phyloP scores from a whole-genome alignment of 2,113 vertebrate genomes.

The Heliornis fulica region DNA sequence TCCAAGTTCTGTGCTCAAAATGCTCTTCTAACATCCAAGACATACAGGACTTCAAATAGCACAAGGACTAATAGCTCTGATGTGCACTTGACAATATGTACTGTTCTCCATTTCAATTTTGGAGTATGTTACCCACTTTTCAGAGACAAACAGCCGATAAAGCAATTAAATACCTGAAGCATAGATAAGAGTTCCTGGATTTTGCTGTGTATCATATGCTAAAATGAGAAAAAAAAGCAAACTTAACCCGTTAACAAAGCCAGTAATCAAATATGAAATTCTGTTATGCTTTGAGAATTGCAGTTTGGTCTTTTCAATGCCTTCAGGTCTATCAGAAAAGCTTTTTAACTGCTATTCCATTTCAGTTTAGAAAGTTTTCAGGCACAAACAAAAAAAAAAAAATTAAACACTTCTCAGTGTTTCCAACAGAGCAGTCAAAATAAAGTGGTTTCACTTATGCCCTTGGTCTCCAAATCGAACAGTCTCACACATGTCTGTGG shows the following conservation, averaged over 20 bases:
- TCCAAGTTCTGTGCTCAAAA: neutral
- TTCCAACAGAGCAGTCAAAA: slow-evolving; percentile 7
- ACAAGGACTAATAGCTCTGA: neutral
- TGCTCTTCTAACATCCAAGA: neutral
- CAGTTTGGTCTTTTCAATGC: neutral
- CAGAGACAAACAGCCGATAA: neutral
- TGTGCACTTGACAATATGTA: neutral
- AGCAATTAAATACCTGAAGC: neutral
- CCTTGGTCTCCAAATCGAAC: neutral
- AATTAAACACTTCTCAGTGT: neutral
- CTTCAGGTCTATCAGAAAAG: neutral
- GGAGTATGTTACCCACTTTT: neutral
- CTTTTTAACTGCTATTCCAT: neutral
- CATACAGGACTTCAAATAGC: neutral
- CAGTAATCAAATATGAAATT: neutral
- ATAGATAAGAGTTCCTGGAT: neutral
- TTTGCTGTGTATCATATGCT: neutral
- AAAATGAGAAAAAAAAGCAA: neutral
- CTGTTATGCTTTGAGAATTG: neutral
- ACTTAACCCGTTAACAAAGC: neutral
- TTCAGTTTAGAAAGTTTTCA: neutral
- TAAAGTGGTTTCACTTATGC: neutral
- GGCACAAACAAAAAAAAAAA: neutral
- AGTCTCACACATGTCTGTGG: neutral
- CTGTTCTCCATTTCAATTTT: neutral